Evolutionary conservation across 2,888 invertebrate genomes (phyloP).

Genomic region (Himalopsyche japonica): DNA sequence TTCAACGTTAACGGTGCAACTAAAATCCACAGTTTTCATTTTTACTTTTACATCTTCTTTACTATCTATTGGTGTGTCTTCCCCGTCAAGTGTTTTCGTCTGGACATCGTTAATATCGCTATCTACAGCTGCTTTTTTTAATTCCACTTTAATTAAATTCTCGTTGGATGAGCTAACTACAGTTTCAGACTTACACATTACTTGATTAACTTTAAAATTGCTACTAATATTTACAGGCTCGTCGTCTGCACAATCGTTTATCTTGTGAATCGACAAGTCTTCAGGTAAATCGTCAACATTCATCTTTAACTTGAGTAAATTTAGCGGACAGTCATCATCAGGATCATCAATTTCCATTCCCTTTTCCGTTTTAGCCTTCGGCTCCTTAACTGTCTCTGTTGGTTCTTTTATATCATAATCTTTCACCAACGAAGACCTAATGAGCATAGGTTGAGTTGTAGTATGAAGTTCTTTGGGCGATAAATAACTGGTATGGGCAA

Average conservation of each 20-base stretch:
- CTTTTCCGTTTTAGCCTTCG: conserved; percentile 9
- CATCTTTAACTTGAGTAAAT: conserved; percentile 40
- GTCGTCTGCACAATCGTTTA: neutral
- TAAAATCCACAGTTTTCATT: conserved; percentile 26
- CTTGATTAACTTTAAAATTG: neutral
- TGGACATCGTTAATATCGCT: neutral
- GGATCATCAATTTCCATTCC: conserved; percentile 45
- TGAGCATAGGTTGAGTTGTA: conserved; percentile 70
- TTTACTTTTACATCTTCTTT: conserved; percentile 6
- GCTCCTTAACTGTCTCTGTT: conserved; percentile 30
- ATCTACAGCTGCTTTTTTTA: neutral
- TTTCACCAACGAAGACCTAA: conserved; percentile 35
- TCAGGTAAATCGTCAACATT: conserved; percentile 6
- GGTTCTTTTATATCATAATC: conserved; percentile 19
- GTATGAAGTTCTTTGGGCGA: conserved; percentile 75
- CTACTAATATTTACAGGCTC: neutral
- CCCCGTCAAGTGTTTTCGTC: neutral
- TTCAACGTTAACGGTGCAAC: conserved; percentile 32
- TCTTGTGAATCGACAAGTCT: conserved; percentile 1
- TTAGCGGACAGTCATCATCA: conserved; percentile 50
- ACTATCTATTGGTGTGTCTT: neutral
- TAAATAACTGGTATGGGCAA: conserved; percentile 76
- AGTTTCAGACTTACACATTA: neutral
- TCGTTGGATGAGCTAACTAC: neutral
- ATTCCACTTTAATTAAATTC: neutral